Conservation (phyloP, 2,797 vertebrate genomes). For the Chelon labrosus region DNA sequence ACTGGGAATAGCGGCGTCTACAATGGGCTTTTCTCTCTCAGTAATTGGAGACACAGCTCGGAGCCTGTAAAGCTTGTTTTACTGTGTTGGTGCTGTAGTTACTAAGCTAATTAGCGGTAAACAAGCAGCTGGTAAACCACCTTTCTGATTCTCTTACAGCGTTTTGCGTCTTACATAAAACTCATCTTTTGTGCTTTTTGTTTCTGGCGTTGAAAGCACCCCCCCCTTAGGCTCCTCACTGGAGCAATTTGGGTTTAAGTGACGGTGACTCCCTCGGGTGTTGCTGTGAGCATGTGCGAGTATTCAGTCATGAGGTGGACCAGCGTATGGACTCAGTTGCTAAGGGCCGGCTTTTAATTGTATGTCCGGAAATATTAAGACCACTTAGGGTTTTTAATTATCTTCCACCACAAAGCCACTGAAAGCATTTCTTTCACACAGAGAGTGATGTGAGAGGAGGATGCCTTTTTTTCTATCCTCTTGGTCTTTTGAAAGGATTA, state of each 20-base stretch:
- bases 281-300: conserved; percentile 19
- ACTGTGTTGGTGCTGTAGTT: conserved; percentile 47
- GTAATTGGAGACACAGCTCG: conserved; percentile 61
- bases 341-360: conserved; percentile 24
- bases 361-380: conserved; percentile 14
- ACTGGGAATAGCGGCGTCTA: conserved; percentile 35
- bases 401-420: conserved; percentile 23
- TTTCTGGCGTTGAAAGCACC: conserved; percentile 9
- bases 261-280: conserved; percentile 2
- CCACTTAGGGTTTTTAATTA: conserved; percentile 40
- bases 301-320: neutral
- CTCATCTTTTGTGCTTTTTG: neutral
- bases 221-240: conserved; percentile 3
- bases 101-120: conserved; percentile 68
- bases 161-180: conserved; percentile 33
- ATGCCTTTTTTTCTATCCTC: neutral
- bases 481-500: conserved; percentile 40
- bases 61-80: conserved; percentile 40
- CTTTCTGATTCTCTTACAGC: conserved; percentile 33
- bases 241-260: conserved; percentile 26
- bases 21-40: conserved; percentile 45
- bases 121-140: conserved; percentile 54
- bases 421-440: conserved; percentile 16
- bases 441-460: neutral
- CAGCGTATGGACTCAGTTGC: conserved; percentile 1